Percentiles rank a stretch among this genome's conserved stretches.
These are phyloP conservation scores for silkworm (Bombyx mori) DNA, from an alignment of 1,140 invertebrate species.

Conservation along the genomic window DNA sequence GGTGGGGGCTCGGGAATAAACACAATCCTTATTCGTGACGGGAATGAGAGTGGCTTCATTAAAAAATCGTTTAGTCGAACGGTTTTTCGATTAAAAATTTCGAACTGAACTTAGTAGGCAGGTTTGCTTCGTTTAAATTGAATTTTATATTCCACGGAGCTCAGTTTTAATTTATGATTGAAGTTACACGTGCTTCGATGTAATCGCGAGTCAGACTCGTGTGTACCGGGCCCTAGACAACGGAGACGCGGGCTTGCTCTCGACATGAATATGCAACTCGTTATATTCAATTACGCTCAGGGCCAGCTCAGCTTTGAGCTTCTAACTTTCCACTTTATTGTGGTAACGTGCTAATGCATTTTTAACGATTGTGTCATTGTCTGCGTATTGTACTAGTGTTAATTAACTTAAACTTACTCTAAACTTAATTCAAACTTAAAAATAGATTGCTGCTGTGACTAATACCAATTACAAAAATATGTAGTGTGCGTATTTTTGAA, in stretches of 20 bases:
- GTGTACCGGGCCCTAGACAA: conserved; percentile 18
- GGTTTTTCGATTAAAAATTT: neutral
- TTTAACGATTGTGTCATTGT: conserved; percentile 33
- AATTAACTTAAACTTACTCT: too few species aligned
- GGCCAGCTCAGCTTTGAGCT: conserved; percentile 22
- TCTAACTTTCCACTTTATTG: conserved; percentile 29
- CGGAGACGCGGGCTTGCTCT: conserved; percentile 23
- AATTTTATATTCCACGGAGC: too few species aligned
- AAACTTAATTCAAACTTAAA: too few species aligned
- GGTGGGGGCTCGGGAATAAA: conserved; percentile 13
- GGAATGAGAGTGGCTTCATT: conserved; percentile 28
- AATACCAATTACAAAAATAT: too few species aligned
- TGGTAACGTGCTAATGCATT: conserved; percentile 28
- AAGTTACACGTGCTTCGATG: too few species aligned
- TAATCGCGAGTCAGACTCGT: too few species aligned
- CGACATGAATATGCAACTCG: conserved; percentile 50
- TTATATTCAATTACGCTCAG: conserved; percentile 48
- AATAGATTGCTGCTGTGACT: too few species aligned
- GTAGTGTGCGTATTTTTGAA: too few species aligned
- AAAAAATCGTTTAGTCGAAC: conserved; percentile 20
- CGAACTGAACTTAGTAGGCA: too few species aligned
- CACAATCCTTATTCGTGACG: neutral
- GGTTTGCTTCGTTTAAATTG: too few species aligned
- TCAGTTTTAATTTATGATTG: too few species aligned
- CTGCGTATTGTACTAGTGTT: neutral